These are phyloP conservation scores for Nomada lathburiana DNA, from an alignment of 2,888 invertebrate species.

Conservation along the genomic window DNA sequence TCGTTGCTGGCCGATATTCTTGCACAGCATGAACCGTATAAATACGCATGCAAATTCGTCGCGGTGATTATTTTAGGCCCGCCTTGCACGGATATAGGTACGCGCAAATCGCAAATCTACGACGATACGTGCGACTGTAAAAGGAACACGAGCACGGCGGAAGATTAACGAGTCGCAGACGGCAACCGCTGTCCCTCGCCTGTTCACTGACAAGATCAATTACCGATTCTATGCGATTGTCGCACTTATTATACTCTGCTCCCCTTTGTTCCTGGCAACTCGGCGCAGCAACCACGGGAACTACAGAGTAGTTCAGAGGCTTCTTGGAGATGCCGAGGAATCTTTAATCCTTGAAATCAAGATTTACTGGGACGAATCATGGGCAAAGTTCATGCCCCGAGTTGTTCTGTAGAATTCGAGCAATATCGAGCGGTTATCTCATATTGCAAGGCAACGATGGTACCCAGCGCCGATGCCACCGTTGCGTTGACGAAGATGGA, in stretches of 20 bases:
- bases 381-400: not conserved
- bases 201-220: slow-evolving; percentile 19
- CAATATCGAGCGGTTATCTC: slow-evolving; percentile 24
- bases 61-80: slow-evolving; percentile 33
- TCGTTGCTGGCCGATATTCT: slow-evolving; percentile 44
- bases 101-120: not conserved
- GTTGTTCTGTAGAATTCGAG: not conserved
- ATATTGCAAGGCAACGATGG: not conserved
- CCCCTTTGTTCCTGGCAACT: not conserved
- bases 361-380: not conserved
- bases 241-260: not conserved
- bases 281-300: not conserved
- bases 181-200: not conserved
- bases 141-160: not conserved
- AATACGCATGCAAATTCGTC: slow-evolving; percentile 31
- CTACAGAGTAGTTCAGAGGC: not conserved
- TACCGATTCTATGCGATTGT: slow-evolving; percentile 26
- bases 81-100: not conserved
- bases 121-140: not conserved
- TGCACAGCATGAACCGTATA: slow-evolving; percentile 30
- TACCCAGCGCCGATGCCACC: slow-evolving; percentile 28
- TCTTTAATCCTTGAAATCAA: not conserved
- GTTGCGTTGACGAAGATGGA: slow-evolving; percentile 61
- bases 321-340: not conserved
- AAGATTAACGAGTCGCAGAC: slow-evolving; percentile 42